Base-by-base conservation (phyloP, 2,888 invertebrate genomes). In the Campoplex capitator region DNA sequence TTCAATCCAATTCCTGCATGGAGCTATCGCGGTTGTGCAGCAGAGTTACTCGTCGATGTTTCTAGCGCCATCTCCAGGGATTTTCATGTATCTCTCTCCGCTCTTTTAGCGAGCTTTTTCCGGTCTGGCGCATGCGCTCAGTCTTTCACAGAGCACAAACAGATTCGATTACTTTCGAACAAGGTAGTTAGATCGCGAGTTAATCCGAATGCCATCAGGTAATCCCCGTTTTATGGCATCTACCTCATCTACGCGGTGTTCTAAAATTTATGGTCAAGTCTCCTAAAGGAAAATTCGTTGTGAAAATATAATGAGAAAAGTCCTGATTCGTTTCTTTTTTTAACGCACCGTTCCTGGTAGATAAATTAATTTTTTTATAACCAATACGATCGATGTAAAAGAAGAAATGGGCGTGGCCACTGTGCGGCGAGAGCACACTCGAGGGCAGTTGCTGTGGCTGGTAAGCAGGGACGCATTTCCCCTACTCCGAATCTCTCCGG, bases 91-190 rank as follows among this genome's bases (percentile, higher is more conserved):
- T 35, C 32, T 28, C 7, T 32, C 48, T 56, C 35, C 35, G 42
- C 16, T 28, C 23, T 28, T 51, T 35, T 45, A 16, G 62, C 18
- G 1, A 18, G 23, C 28, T 62, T 13, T 62, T 6, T 71, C 28
- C 56, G 38, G 7, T 58, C 48, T 42, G 13, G 35, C 70, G 70
- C 56, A 48, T 62, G n/a, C 78, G 54, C 68, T 62, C n/a, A 11
- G 23, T 82, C 18, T 68, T 45, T 42, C 45, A 68, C 54, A 18
- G 42, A 77, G 45, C 71, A 51, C 76, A 80, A 76, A 76, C 76
- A 75, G 75, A 80, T 84, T 76, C 74, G 35, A 80, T 83, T 80
- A 68, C 62, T 48, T 80, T 75, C 67, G 80, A 86, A 82, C 85
- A 65, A 51, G 76, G 67, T 73, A 62, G 62, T 76, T 75, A 51